Base-by-base conservation (phyloP, 2,113 vertebrate species). In the Microcebus murinus region DNA sequence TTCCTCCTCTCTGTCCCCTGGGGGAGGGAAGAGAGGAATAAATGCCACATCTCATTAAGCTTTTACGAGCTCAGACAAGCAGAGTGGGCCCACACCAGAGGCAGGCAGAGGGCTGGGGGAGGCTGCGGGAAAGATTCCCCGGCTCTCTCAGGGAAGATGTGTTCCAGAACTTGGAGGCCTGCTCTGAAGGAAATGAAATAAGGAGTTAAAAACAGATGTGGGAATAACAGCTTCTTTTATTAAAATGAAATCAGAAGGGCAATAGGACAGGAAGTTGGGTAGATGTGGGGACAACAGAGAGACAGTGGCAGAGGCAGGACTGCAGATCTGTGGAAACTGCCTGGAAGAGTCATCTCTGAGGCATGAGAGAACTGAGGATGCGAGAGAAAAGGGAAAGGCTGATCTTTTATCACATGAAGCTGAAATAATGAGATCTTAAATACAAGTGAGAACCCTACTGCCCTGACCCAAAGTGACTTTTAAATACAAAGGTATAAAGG, bases 151-250 rank as follows among this genome's bases (percentile, higher is more conserved):
- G 85, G 71, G 73, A 61, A 61, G 29, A 21, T 39, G 27, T 27
- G 42, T 11, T 57, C 76, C 50, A 81, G 57, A 84, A 25, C 12
- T 39, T 1, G 34, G 67, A 71, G 55, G 81, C 65, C 67, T 68
- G 87, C 42, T 57, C 80, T 71, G 12, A 21, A 76, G 18, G 27
- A 50, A 45, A 61, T 36, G 73, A 88, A 95, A 68, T n/a, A 48
- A 83, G 36, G 48, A 5, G 34, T n/a, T 34, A 50, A 81, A 14
- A 10, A 73, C 81, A 80, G 57, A 84, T 18, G 57, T 63, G 65
- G 45, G 61, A 67, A 20, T 8, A 74, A 93, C 4, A 73, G 61
- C 70, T 95, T 91, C 73, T 94, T 97, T 97, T 97, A 97, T 95
- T 98, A 77, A 87, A 23, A 55, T 67, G 39, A 76, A 79, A 77